Evolutionary conservation across 64 coral and sea anemone species (phyloP).

Genomic region (Stichodactyla helianthus): DNA sequence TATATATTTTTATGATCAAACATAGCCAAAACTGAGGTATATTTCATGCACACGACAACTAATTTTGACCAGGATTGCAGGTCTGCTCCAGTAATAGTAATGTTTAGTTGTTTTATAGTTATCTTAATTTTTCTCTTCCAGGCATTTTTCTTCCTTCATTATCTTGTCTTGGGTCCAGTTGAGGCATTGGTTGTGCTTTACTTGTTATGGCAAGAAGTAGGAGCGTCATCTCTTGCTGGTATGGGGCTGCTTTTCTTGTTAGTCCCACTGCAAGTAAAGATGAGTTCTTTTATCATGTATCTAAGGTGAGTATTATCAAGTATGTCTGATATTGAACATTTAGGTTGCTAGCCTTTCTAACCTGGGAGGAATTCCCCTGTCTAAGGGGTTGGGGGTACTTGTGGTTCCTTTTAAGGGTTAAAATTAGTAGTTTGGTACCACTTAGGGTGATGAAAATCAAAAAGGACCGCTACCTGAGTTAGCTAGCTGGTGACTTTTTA

Average conservation of each 20-base stretch:
- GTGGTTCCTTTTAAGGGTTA: too few species aligned
- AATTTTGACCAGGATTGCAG: neutral
- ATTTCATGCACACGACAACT: too few species aligned
- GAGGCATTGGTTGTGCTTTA: slow-evolving; percentile 36
- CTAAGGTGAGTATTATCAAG: slow-evolving; percentile 3
- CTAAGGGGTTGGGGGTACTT: too few species aligned
- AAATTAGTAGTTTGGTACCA: too few species aligned
- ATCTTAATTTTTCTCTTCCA: neutral
- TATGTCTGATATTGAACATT: neutral
- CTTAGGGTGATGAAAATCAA: too few species aligned
- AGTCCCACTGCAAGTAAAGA: slow-evolving; percentile 48
- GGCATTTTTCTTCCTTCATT: slow-evolving; percentile 45
- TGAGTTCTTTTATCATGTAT: slow-evolving; percentile 45
- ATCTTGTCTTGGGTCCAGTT: slow-evolving; percentile 44
- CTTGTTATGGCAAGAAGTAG: slow-evolving; percentile 43
- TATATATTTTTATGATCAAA: too few species aligned
- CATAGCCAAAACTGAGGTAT: too few species aligned
- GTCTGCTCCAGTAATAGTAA: neutral
- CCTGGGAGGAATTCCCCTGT: too few species aligned
- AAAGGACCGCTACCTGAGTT: too few species aligned
- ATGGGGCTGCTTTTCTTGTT: slow-evolving; percentile 48
- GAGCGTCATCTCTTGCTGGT: slow-evolving; percentile 37
- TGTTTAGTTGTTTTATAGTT: neutral
- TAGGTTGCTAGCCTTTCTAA: neutral
- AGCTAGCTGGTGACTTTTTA: too few species aligned